phyloP scores from a whole-genome alignment of 1,140 invertebrate species.

The Mactra quadrangularis region DNA sequence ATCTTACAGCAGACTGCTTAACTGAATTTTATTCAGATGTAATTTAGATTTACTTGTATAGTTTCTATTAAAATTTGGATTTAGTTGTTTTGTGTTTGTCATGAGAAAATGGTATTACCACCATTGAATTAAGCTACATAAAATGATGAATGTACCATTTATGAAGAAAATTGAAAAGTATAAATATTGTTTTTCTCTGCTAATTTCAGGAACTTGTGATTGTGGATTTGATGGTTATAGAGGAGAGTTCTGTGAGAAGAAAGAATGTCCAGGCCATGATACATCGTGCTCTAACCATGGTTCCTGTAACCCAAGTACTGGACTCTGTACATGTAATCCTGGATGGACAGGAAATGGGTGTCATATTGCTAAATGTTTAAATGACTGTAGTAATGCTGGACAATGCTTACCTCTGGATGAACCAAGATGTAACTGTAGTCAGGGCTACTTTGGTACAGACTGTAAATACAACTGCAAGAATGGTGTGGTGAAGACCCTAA shows the following conservation, averaged over 20 bases:
- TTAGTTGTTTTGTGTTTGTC: too few species aligned
- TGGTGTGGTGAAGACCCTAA: slow-evolving; percentile 61
- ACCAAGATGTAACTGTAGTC: slow-evolving; percentile 64
- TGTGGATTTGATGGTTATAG: slow-evolving; percentile 66
- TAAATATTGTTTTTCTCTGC: too few species aligned
- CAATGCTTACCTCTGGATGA: slow-evolving; percentile 53
- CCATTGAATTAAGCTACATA: too few species aligned
- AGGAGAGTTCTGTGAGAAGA: slow-evolving; percentile 62
- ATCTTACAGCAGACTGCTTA: too few species aligned
- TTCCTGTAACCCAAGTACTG: slow-evolving; percentile 44
- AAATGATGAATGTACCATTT: too few species aligned
- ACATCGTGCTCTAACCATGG: slow-evolving; percentile 64
- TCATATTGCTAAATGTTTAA: slow-evolving; percentile 64
- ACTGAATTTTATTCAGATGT: too few species aligned
- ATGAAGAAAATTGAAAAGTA: too few species aligned
- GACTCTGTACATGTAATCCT: slow-evolving; percentile 65
- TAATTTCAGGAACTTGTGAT: slow-evolving; percentile 59
- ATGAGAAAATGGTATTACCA: too few species aligned
- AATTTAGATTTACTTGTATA: too few species aligned
- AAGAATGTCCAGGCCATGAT: slow-evolving; percentile 64
- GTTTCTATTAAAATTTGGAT: too few species aligned
- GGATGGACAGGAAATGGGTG: slow-evolving; percentile 71
- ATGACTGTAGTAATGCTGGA: slow-evolving; percentile 68
- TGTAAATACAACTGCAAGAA: slow-evolving; percentile 70
- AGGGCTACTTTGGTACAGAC: slow-evolving; percentile 71